phyloP scores from a whole-genome alignment of 2,888 invertebrate genomes.

The Agrilus cyanescens region DNA sequence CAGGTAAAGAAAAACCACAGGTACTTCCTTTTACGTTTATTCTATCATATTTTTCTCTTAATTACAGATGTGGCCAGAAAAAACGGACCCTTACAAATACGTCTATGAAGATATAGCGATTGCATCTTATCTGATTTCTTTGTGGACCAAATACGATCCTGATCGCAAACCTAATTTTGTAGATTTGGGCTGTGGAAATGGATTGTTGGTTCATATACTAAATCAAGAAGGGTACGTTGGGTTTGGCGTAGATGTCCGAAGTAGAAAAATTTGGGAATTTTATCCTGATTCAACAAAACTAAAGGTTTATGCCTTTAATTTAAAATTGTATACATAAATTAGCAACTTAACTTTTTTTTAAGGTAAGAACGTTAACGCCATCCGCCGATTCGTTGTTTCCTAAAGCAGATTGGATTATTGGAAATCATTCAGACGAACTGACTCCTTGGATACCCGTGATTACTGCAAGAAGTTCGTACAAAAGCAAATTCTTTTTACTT shows the following conservation, averaged over 20 bases:
- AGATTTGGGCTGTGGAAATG: conserved; percentile 97
- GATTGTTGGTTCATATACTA: conserved; percentile 78
- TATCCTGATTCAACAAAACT: conserved; percentile 55
- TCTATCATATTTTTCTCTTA: conserved; percentile 16
- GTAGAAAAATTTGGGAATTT: conserved; percentile 78
- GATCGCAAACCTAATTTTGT: conserved; percentile 51
- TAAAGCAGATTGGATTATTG: conserved; percentile 86
- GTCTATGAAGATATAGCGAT: conserved; percentile 96
- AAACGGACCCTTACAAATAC: conserved; percentile 88
- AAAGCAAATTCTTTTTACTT: conserved; percentile 74
- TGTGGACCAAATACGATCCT: conserved; percentile 58
- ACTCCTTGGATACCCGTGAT: conserved; percentile 97
- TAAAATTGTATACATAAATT: neutral
- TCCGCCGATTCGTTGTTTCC: conserved; percentile 54
- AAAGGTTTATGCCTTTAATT: conserved; percentile 37
- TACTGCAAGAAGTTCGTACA: conserved; percentile 63
- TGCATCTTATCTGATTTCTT: conserved; percentile 68
- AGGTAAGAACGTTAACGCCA: conserved; percentile 59
- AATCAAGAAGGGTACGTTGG: conserved; percentile 73
- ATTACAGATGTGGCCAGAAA: conserved; percentile 74
- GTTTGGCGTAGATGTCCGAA: conserved; percentile 72
- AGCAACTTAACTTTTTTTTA: conserved; percentile 25
- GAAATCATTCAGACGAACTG: conserved; percentile 98
- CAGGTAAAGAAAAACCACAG: conserved; percentile 38
- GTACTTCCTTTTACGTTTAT: neutral